Percentiles rank a stretch among this genome's conserved stretches.
These are phyloP conservation scores for Abramis brama DNA, from an alignment of 2,113 vertebrate species.

Conservation along the genomic window DNA sequence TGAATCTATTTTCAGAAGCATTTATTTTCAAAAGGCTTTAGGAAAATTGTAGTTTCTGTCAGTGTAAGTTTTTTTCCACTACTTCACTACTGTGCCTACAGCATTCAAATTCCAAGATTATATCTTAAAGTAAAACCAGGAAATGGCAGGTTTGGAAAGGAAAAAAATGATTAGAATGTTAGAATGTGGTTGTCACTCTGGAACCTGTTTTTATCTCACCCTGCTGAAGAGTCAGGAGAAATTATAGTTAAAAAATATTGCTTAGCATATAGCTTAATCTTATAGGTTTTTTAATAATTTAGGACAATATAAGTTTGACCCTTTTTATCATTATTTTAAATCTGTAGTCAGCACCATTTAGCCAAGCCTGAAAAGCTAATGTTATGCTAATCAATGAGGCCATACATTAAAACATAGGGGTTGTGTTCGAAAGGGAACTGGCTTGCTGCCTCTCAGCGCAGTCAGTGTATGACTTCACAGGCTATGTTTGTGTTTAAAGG, in stretches of 20 bases:
- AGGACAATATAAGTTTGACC: not conserved
- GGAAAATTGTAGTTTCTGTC: not conserved
- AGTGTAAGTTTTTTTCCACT: not conserved
- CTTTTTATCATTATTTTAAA: not conserved
- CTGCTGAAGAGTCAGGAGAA: not conserved
- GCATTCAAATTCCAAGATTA: constrained; percentile 5
- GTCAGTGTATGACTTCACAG: not conserved
- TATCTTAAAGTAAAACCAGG: constrained; percentile 9
- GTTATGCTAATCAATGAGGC: not conserved
- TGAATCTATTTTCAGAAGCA: not conserved
- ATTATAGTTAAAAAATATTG: not conserved
- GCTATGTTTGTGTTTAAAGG: not conserved
- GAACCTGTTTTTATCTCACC: not conserved
- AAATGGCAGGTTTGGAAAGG: not conserved
- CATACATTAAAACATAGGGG: not conserved
- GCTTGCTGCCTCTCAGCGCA: not conserved
- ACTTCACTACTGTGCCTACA: too few relatives aligned
- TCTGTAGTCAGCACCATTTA: not conserved
- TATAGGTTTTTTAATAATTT: not conserved
- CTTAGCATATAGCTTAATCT: not conserved
- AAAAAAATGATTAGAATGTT: not conserved
- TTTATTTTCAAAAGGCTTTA: not conserved
- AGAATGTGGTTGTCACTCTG: not conserved
- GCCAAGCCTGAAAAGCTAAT: not conserved
- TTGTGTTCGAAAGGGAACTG: not conserved